A percentile compares a stretch with the other conserved stretches of the same genome.
Evolutionary conservation across 2,888 invertebrate genomes (phyloP).

Genomic region (Choreutis nemorana): DNA sequence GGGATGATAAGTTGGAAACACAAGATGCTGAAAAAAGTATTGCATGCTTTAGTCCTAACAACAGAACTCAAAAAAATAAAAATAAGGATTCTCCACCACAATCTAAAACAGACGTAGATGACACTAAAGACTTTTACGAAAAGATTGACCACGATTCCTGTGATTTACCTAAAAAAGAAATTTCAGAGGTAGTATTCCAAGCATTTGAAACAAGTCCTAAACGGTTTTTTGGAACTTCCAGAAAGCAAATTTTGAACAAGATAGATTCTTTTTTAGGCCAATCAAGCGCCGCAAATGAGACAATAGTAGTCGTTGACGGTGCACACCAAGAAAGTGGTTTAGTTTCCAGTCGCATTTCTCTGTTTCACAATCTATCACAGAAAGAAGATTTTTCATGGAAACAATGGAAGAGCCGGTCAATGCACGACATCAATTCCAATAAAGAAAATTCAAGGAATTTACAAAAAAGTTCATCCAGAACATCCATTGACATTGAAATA

Average conservation of each 20-base stretch:
- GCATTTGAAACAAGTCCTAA: slow-evolving; percentile 61
- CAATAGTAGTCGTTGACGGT: slow-evolving; percentile 18
- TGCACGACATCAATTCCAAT: slow-evolving; percentile 32
- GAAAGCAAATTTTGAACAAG: slow-evolving; percentile 53
- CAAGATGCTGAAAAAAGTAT: slow-evolving; percentile 21
- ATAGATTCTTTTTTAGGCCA: slow-evolving; percentile 51
- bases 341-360: slow-evolving; percentile 55
- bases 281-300: slow-evolving; percentile 24
- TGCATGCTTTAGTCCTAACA: too few species aligned
- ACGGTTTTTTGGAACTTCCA: slow-evolving; percentile 54
- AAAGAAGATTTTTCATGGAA: slow-evolving; percentile 34
- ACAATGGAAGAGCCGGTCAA: slow-evolving; percentile 33
- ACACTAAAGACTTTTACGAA: slow-evolving; percentile 8
- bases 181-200: slow-evolving; percentile 55
- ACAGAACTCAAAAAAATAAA: too few species aligned
- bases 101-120: slow-evolving; percentile 8
- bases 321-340: slow-evolving; percentile 43
- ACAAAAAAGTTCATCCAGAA: too few species aligned
- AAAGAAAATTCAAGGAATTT: too few species aligned
- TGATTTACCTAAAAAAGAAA: slow-evolving; percentile 34
- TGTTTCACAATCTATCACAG: slow-evolving; percentile 48
- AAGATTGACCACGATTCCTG: slow-evolving; percentile 8
- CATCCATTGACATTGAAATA: too few species aligned
- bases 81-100: slow-evolving; percentile 10
- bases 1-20: slow-evolving; percentile 43